phyloP scores from a whole-genome alignment of 2,888 invertebrate genomes.

The Campoplex capitator region DNA sequence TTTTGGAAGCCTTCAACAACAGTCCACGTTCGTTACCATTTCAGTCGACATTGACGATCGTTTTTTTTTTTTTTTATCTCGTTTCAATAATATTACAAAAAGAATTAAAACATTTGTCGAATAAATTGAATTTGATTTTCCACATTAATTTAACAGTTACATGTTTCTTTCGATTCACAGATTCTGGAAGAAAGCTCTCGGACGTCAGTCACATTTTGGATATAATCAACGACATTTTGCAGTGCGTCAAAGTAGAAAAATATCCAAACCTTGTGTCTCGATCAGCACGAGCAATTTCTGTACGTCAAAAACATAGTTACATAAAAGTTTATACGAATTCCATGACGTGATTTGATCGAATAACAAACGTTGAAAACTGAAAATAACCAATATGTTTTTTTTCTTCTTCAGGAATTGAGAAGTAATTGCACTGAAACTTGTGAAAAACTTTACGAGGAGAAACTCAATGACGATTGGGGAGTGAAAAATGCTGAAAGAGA shows the following conservation, averaged over 20 bases:
- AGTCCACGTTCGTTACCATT: slow-evolving; percentile 70
- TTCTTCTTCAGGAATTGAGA: slow-evolving; percentile 72
- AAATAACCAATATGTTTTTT: neutral
- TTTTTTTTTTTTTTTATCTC: neutral
- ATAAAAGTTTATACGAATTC: neutral
- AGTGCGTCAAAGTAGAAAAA: slow-evolving; percentile 75
- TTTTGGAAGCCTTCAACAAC: slow-evolving; percentile 72
- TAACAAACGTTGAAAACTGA: neutral
- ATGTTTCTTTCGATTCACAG: slow-evolving; percentile 58
- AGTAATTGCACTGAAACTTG: slow-evolving; percentile 71
- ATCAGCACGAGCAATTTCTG: slow-evolving; percentile 69
- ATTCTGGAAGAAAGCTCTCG: slow-evolving; percentile 73
- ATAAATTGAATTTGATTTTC: neutral
- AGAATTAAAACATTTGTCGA: neutral
- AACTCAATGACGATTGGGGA: slow-evolving; percentile 73
- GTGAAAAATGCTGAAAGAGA: slow-evolving; percentile 66
- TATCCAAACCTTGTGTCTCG: slow-evolving; percentile 72
- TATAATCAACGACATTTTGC: slow-evolving; percentile 75
- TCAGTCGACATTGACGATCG: neutral
- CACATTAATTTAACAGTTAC: neutral
- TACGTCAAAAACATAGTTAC: neutral
- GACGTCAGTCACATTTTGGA: slow-evolving; percentile 76
- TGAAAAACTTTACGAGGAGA: slow-evolving; percentile 67
- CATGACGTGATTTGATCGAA: neutral
- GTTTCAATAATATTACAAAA: neutral